phyloP scores from a whole-genome alignment of 2,113 vertebrate species.

The Capreolus pygargus region DNA sequence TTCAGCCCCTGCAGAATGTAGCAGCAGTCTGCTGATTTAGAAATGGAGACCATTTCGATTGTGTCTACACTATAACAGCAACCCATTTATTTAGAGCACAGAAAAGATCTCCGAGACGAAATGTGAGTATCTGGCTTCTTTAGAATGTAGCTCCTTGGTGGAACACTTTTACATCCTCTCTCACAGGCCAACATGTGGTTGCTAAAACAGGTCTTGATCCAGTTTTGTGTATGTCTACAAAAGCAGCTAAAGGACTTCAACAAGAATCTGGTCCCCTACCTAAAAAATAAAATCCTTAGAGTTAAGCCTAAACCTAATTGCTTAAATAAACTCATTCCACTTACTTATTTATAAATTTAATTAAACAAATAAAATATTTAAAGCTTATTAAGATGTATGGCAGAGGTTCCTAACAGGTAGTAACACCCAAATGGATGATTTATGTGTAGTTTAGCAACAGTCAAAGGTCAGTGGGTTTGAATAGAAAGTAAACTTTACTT shows the following conservation, averaged over 20 bases:
- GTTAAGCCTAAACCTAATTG: background rate
- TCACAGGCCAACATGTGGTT: background rate
- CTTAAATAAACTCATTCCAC: background rate
- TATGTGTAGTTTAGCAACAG: background rate
- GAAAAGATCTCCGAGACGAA: background rate
- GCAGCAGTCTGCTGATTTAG: background rate
- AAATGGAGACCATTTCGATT: background rate
- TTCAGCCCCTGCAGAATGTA: background rate
- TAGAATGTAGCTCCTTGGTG: background rate
- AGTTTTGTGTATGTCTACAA: background rate
- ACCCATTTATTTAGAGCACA: background rate
- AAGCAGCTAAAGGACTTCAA: background rate
- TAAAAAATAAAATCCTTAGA: background rate
- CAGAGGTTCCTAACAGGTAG: background rate
- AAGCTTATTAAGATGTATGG: background rate
- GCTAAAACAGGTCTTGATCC: background rate
- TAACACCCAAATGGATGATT: background rate
- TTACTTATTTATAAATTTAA: background rate
- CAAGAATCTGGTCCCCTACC: background rate
- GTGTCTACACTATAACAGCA: background rate
- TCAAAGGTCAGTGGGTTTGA: background rate
- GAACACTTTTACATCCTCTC: background rate
- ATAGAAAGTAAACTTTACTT: constrained; percentile 21
- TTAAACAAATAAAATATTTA: background rate
- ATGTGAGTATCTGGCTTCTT: constrained; percentile 10